These are phyloP conservation scores for Collichthys lucidus DNA, from an alignment of 2,113 vertebrate genomes.

Conservation along the genomic window DNA sequence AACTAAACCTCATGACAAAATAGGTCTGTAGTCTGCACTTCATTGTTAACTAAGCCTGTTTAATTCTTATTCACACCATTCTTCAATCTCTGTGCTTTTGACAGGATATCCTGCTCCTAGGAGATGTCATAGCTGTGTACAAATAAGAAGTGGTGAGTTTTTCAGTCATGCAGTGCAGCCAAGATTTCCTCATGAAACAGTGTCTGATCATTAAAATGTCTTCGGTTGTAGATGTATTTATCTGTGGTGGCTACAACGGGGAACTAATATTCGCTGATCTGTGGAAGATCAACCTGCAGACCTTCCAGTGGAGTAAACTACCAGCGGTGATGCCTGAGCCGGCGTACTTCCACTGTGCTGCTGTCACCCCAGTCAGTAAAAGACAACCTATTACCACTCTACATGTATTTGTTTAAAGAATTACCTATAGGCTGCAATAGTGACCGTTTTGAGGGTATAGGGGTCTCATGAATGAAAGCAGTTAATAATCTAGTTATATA, in stretches of 20 bases:
- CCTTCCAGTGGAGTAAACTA: slow-evolving; percentile 95
- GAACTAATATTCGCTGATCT: slow-evolving; percentile 95
- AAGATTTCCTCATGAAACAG: background rate
- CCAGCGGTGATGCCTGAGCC: slow-evolving; percentile 96
- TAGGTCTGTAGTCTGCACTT: slow-evolving; percentile 83
- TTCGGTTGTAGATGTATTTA: slow-evolving; percentile 89
- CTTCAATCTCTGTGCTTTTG: slow-evolving; percentile 23
- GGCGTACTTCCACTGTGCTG: slow-evolving; percentile 98
- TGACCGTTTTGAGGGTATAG: background rate
- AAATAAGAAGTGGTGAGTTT: slow-evolving; percentile 93
- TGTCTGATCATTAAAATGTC: background rate
- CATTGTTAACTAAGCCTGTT: background rate
- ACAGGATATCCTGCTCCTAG: slow-evolving; percentile 96
- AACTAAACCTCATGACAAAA: slow-evolving; percentile 96
- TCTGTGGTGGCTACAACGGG: slow-evolving; percentile 97
- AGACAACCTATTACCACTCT: background rate
- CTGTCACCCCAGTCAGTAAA: slow-evolving; percentile 93
- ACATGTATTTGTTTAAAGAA: background rate
- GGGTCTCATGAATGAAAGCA: background rate
- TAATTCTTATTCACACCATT: background rate
- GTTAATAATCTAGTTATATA: background rate
- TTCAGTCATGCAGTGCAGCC: background rate
- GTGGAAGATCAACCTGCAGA: slow-evolving; percentile 95
- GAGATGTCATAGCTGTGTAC: slow-evolving; percentile 98
- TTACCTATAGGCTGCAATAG: background rate